Base-by-base conservation (phyloP, 1,140 invertebrate species). In the Drosophila athabasca region DNA sequence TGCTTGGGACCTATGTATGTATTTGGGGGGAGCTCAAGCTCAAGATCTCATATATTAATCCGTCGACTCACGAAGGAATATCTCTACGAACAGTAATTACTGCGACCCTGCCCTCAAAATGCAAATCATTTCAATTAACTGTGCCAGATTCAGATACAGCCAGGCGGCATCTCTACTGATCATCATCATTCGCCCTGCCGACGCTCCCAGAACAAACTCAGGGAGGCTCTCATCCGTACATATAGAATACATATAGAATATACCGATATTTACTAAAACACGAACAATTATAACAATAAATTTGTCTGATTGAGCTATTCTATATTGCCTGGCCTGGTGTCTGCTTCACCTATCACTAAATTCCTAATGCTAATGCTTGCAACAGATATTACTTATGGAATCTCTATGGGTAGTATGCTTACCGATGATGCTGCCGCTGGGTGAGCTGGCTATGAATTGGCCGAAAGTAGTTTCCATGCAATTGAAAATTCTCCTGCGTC, bases 71-170 rank as follows among this genome's bases (percentile, higher is more conserved):
- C 41, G 19, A 55, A 15, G 13, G 51, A 39, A n/a, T 53, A 39
- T 39, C 13, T 39, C 11, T 13, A 39, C 35, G 35, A 39, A 39
- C 11, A 11, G 11, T 24, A 29, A 49, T 41, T 48, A 35, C 50
- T 22, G 45, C 44, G 59, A 66, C 76, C 76, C 61, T 87, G 79
- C 51, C 59, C 84, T 69, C 44, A 76, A 84, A 73, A 60, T 46
- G 49, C 29, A 69, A 79, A 80, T 85, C 67, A 51, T 59, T 73
- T 76, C 35, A 88, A 83, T 89, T 70, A 74, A 73, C 24, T 59
- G 66, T 41, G 45, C 55, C 62, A 67, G 65, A 68, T 76, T 68
- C 62, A 67, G 65, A 68, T 76, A 66, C 22, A 19, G 45, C 57
- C 19, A 24, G 26, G 15, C 44, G 62, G 53, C 44, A 39, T 39